Evolutionary conservation across 1,140 invertebrate genomes (phyloP).

Genomic region (Tribolium madens): DNA sequence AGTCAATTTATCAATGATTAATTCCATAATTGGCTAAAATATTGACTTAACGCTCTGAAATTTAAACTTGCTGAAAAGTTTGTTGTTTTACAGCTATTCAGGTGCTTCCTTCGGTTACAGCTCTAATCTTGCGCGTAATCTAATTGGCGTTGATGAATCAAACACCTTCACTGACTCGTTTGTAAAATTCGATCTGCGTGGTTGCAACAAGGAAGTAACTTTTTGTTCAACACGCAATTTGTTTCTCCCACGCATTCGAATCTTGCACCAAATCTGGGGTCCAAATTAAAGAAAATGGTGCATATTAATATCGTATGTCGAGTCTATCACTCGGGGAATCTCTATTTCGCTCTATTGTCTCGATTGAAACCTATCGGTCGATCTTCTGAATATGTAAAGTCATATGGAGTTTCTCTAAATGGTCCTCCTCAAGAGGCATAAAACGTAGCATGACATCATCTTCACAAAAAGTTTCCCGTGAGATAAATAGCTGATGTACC

Average conservation of each 20-base stretch:
- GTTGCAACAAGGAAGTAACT: not conserved
- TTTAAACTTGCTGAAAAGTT: too few species aligned
- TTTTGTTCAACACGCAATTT: not conserved
- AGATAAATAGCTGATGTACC: constrained; percentile 21
- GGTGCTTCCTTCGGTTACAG: not conserved
- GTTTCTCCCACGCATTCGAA: not conserved
- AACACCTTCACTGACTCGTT: not conserved
- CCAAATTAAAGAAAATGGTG: not conserved
- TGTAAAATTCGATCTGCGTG: not conserved
- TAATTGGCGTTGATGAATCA: not conserved
- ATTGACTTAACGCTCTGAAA: too few species aligned
- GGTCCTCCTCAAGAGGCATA: constrained; percentile 8
- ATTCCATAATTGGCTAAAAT: too few species aligned
- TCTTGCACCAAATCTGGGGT: not conserved
- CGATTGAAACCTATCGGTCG: constrained; percentile 19
- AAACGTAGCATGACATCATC: constrained; percentile 20
- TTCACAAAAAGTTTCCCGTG: constrained; percentile 19
- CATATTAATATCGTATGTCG: not conserved
- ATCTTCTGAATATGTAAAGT: constrained; percentile 27
- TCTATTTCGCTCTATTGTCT: constrained; percentile 20
- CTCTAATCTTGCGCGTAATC: not conserved
- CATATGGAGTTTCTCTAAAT: constrained; percentile 12
- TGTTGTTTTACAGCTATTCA: too few species aligned
- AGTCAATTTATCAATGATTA: too few species aligned
- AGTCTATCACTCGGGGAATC: not conserved